Conservation (phyloP, 1,140 invertebrate species). For the Hyles euphorbiae region DNA sequence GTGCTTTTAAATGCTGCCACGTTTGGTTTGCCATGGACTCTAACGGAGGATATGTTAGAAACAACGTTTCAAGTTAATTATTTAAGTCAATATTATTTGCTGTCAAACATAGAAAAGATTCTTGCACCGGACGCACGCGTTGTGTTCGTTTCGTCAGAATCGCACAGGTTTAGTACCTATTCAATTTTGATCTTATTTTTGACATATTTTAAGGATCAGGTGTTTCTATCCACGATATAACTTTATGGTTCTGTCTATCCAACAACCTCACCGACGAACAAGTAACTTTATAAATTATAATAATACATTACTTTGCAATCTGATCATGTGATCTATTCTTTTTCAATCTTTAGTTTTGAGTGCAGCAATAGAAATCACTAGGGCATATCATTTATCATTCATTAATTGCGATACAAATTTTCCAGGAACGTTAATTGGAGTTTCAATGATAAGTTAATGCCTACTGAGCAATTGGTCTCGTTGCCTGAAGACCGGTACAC, state of each 20-base stretch:
- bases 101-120: constrained; percentile 84
- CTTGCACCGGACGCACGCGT: constrained; percentile 82
- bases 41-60: constrained; percentile 91
- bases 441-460: constrained; percentile 52
- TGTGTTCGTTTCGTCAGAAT: constrained; percentile 92
- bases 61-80: constrained; percentile 92
- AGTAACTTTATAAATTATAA: no score
- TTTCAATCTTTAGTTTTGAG: no score
- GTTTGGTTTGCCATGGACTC: constrained; percentile 84
- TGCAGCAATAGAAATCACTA: no score
- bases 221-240: no score
- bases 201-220: no score
- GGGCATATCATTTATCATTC: neutral
- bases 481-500: constrained; percentile 80
- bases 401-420: constrained; percentile 19
- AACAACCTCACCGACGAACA: no score
- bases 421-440: constrained; percentile 81
- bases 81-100: constrained; percentile 90
- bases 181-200: neutral
- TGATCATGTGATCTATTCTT: no score
- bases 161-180: constrained; percentile 83
- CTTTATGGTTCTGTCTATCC: no score
- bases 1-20: constrained; percentile 95
- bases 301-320: no score
- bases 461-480: constrained; percentile 76